Percentiles rank a stretch among this genome's conserved stretches.
Evolutionary conservation across 2,113 vertebrate species (phyloP).

Genomic region (Platysteira castanea): DNA sequence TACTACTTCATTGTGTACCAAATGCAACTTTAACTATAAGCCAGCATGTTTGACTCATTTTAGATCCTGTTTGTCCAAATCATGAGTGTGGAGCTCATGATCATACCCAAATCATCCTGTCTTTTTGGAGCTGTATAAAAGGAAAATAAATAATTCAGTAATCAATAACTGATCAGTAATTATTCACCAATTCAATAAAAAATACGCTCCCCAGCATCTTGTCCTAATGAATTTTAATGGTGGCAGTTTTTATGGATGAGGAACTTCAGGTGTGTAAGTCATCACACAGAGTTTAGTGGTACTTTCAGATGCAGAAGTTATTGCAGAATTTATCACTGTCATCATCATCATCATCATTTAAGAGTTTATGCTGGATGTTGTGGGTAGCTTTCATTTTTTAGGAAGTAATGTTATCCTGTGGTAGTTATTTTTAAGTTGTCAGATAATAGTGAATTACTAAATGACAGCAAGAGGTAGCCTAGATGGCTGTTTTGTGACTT

Average conservation of each 20-base stretch:
- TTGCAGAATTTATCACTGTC: background rate
- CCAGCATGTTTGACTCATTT: background rate
- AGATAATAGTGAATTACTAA: background rate
- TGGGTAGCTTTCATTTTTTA: background rate
- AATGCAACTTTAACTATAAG: background rate
- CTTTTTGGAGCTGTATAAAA: background rate
- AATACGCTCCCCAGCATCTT: background rate
- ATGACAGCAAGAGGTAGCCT: background rate
- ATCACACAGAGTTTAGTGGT: background rate
- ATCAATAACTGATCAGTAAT: too few relatives aligned
- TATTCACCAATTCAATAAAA: background rate
- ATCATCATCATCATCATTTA: background rate
- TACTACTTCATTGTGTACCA: background rate
- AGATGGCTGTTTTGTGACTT: background rate
- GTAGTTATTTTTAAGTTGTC: background rate
- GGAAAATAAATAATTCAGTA: background rate
- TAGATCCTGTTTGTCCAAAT: background rate
- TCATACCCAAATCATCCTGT: background rate
- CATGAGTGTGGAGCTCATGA: background rate
- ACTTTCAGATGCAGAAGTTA: background rate
- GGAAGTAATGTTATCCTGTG: background rate
- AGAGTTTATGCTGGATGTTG: background rate
- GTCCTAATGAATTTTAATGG: background rate
- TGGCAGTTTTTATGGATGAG: background rate
- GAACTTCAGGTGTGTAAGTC: background rate